phyloP scores from a whole-genome alignment of 1,140 invertebrate species.

The Eumeta japonica region DNA sequence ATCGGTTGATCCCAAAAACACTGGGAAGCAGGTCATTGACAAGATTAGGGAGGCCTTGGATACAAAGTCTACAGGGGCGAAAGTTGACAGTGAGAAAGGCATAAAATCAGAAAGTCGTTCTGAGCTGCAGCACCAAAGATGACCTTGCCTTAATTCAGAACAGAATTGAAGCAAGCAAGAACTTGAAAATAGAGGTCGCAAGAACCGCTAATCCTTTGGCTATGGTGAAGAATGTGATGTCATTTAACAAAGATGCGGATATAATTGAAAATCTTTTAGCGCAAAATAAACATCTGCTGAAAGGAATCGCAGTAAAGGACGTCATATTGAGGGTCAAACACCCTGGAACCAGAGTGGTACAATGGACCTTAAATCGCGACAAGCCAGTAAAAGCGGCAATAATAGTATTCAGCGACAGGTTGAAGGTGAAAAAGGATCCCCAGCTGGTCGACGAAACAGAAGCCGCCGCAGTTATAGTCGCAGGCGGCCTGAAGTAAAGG shows the following conservation, averaged over 20 bases:
- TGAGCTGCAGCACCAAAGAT: constrained; percentile 9
- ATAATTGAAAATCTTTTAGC: constrained; percentile 6
- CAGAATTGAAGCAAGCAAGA: not conserved
- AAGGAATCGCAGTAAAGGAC: constrained; percentile 5
- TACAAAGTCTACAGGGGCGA: constrained; percentile 5
- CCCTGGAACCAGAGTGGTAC: constrained; percentile 14
- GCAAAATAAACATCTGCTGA: constrained; percentile 14
- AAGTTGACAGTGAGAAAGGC: constrained; percentile 12
- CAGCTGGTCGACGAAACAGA: too few relatives aligned
- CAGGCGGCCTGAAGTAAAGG: constrained; percentile 10
- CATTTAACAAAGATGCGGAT: constrained; percentile 7
- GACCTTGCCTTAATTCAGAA: constrained; percentile 9
- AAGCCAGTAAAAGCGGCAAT: too few relatives aligned
- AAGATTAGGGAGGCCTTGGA: constrained; percentile 8
- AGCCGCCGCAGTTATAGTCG: constrained; percentile 15
- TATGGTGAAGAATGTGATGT: not conserved
- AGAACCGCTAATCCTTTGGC: not conserved
- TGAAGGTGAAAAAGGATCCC: constrained; percentile 18
- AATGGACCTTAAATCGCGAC: too few relatives aligned
- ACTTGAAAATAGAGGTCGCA: not conserved
- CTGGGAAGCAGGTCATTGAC: constrained; percentile 10
- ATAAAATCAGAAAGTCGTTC: constrained; percentile 10
- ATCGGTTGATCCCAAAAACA: constrained; percentile 8
- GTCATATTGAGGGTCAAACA: constrained; percentile 9
- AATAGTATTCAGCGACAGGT: too few relatives aligned